Conservation (phyloP, 2,113 vertebrate genomes). For the Passer domesticus region DNA sequence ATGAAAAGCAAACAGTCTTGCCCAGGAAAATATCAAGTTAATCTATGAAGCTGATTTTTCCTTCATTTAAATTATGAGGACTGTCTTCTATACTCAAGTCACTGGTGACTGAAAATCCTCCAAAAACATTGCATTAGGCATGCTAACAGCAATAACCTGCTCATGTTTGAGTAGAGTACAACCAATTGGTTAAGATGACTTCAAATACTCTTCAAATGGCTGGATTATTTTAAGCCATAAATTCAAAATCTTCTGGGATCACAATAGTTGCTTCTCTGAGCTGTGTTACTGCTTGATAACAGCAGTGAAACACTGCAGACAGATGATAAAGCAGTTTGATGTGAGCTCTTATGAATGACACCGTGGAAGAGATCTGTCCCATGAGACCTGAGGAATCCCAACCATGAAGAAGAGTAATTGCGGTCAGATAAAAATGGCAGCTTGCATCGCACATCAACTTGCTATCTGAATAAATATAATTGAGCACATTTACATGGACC, state of each 20-base stretch:
- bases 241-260: conserved; percentile 39
- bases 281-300: conserved; percentile 46
- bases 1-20: neutral
- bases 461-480: conserved; percentile 15
- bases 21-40: neutral
- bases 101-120: neutral
- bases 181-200: neutral
- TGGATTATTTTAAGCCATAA: conserved; percentile 33
- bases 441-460: neutral
- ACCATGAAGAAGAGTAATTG: conserved; percentile 34
- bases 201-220: conserved; percentile 1
- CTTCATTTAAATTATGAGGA: neutral
- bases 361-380: conserved; percentile 29
- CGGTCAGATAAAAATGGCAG: conserved; percentile 26
- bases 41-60: neutral
- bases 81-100: neutral
- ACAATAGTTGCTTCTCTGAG: neutral
- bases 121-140: neutral
- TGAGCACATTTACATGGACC: neutral
- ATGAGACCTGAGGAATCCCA: conserved; percentile 13
- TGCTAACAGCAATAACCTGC: neutral
- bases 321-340: conserved; percentile 49
- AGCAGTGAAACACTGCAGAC: conserved; percentile 23
- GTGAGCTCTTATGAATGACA: conserved; percentile 26
- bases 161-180: neutral